Evolutionary conservation across 1,140 invertebrate genomes (phyloP), one percentile per base, ranked within the genome.

Genomic region (Prorops nasuta): DNA sequence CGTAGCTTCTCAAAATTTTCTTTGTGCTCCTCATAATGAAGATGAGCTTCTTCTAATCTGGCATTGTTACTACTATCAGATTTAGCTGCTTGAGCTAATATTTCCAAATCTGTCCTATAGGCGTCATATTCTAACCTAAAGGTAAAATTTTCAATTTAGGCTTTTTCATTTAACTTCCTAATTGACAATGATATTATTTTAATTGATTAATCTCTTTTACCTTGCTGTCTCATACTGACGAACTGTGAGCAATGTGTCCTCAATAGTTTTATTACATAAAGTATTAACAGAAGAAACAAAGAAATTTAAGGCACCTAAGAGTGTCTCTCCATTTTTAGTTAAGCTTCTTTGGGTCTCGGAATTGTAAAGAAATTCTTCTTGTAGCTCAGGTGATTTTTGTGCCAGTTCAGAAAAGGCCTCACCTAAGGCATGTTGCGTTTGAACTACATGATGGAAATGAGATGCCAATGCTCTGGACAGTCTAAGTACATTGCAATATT

Each of bases 91-190:
- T 85, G 87, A 45, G 80, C 82, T 61, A 86, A 75, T 61, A 86
- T 80, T 75, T 97, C 94, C 60, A 96, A 76, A 78, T 97, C 94
- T 71, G 89, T 89, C 67, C 94, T 86, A 74, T 98, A 98, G 10
- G 96, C 95, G 83, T 98, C 96, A 74, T 96, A 98, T 76, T 98
- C 94, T 75, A 98, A 85, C 78, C 95, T 94, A n/a, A n/a, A n/a
- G n/a, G 65, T 22, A 70, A 65, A 71, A 55, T n/a, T n/a, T n/a
- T n/a, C n/a, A n/a, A n/a, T n/a, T n/a, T n/a, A n/a, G n/a, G n/a
- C n/a, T n/a, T n/a, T n/a, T n/a, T n/a, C n/a, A n/a, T n/a, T n/a
- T n/a, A n/a, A n/a, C n/a, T n/a, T n/a, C n/a, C n/a, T n/a, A n/a
- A n/a, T n/a, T n/a, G n/a, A n/a, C n/a, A n/a, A n/a, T n/a, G n/a